phyloP scores from a whole-genome alignment of 1,140 invertebrate genomes.

The Ylistrum balloti region DNA sequence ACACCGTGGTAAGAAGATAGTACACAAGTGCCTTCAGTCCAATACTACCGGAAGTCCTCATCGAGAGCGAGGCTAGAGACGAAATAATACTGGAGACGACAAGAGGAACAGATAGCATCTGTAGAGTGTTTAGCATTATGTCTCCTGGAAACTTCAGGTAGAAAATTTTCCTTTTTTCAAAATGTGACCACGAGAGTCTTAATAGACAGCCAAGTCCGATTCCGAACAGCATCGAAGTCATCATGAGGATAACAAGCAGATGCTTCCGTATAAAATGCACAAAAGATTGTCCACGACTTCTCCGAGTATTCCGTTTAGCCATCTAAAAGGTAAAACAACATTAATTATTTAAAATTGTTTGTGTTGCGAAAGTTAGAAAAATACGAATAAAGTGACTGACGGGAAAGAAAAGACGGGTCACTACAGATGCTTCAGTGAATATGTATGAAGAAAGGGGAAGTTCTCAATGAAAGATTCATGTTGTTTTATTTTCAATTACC shows the following conservation, averaged over 20 bases:
- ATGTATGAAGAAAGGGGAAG: too few relatives aligned
- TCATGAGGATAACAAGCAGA: slow-evolving; percentile 82
- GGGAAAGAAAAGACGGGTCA: too few relatives aligned
- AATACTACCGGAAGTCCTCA: slow-evolving; percentile 74
- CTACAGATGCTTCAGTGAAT: too few relatives aligned
- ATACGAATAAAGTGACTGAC: too few relatives aligned
- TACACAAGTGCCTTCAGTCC: slow-evolving; percentile 90
- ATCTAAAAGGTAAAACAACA: background rate
- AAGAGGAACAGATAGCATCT: slow-evolving; percentile 83
- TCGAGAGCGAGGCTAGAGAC: slow-evolving; percentile 74
- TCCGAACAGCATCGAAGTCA: slow-evolving; percentile 69
- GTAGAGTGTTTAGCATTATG: slow-evolving; percentile 83
- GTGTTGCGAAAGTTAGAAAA: too few relatives aligned
- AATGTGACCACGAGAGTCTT: slow-evolving; percentile 62
- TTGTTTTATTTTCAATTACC: too few relatives aligned
- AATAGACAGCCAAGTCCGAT: slow-evolving; percentile 66
- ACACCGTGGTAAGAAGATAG: slow-evolving; percentile 94
- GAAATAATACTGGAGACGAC: slow-evolving; percentile 82
- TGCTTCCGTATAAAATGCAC: slow-evolving; percentile 49
- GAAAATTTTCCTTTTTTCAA: slow-evolving; percentile 71
- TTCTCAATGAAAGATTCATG: too few relatives aligned
- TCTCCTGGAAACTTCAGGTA: slow-evolving; percentile 83
- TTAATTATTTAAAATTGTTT: too few relatives aligned
- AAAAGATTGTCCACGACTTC: background rate
- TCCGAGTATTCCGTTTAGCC: background rate